These are phyloP conservation scores for Cebidichthys violaceus DNA, from an alignment of 2,113 vertebrate genomes.

Conservation along the genomic window DNA sequence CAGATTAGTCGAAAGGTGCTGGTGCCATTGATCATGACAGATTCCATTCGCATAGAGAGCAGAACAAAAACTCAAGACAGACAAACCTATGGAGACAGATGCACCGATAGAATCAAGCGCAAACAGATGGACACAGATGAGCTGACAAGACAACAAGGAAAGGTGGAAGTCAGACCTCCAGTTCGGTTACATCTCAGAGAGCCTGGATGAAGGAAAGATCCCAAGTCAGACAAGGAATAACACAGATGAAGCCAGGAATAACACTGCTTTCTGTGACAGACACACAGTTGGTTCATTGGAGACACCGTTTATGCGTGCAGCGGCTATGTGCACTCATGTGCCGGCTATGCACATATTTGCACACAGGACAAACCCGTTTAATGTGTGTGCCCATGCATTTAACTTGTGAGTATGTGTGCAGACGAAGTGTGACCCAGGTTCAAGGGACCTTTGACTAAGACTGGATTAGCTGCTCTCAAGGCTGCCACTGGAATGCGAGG, in stretches of 20 bases:
- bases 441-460: constrained; percentile 58
- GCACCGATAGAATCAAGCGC: constrained; percentile 18
- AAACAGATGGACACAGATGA: constrained; percentile 6
- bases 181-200: constrained; percentile 25
- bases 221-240: neutral
- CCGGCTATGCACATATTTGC: constrained; percentile 25
- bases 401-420: constrained; percentile 23
- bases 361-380: neutral
- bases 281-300: neutral
- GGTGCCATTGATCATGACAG: no score
- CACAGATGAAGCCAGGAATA: constrained; percentile 32
- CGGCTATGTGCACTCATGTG: constrained; percentile 7
- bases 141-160: constrained; percentile 3
- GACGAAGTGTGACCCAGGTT: constrained; percentile 46
- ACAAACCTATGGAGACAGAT: constrained; percentile 4
- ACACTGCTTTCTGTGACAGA: constrained; percentile 15
- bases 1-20: no score
- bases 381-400: constrained; percentile 25
- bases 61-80: neutral
- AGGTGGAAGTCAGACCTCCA: constrained; percentile 31
- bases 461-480: constrained; percentile 72
- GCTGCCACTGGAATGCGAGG: constrained; percentile 70
- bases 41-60: neutral
- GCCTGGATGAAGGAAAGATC: constrained; percentile 5
- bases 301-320: neutral